Evolutionary conservation across 1,140 invertebrate species (phyloP).

Genomic region (Meteorus sp.): DNA sequence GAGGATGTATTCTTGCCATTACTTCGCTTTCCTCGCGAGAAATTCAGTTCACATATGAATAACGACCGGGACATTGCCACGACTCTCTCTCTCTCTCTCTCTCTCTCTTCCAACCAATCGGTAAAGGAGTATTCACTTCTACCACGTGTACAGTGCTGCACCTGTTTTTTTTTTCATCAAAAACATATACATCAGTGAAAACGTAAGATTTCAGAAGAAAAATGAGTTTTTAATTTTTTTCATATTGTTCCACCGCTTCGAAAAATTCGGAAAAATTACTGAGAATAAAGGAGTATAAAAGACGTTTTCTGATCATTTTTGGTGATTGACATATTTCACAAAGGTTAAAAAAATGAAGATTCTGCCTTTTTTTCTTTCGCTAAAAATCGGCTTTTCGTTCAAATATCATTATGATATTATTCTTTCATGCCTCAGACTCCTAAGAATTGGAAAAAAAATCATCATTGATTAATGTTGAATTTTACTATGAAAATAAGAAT

Average conservation of each 20-base stretch:
- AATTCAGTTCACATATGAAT: too few relatives aligned
- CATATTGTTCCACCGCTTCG: not conserved
- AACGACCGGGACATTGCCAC: too few relatives aligned
- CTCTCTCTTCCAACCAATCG: too few relatives aligned
- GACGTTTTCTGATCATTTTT: conserved; percentile 1
- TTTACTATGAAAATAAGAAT: conserved; percentile 20
- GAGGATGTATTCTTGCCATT: too few relatives aligned
- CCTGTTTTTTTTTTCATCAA: not conserved
- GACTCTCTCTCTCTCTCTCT: too few relatives aligned
- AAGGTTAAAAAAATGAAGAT: conserved; percentile 18
- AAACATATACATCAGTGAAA: not conserved
- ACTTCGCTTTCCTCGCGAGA: too few relatives aligned
- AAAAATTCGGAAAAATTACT: not conserved
- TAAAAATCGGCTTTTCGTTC: conserved; percentile 13
- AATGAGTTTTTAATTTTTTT: not conserved
- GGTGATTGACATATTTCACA: conserved; percentile 11
- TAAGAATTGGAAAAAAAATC: conserved; percentile 19
- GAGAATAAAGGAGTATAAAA: not conserved
- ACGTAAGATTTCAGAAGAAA: not conserved
- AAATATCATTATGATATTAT: conserved; percentile 12
- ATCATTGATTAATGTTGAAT: conserved; percentile 21
- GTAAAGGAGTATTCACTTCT: too few relatives aligned
- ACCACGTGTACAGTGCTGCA: too few relatives aligned
- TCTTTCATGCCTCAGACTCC: conserved; percentile 17
- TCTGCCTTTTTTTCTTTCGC: not conserved